These are phyloP conservation scores for Alauda arvensis DNA, from an alignment of 2,797 vertebrate genomes.

Conservation along the genomic window DNA sequence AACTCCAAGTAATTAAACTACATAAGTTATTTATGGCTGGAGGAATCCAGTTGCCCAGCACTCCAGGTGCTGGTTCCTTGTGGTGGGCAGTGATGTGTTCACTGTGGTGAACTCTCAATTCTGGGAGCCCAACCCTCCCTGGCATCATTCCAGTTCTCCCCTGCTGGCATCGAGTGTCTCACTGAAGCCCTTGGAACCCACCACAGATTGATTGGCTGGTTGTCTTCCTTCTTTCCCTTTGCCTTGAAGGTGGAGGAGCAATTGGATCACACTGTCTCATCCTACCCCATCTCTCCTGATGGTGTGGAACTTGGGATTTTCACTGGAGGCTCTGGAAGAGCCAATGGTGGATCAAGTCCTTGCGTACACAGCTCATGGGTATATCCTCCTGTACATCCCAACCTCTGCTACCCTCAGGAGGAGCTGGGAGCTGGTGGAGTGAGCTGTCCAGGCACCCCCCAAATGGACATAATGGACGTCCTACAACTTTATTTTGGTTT, in stretches of 20 bases:
- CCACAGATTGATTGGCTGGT: background rate
- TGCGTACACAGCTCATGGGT: accelerated
- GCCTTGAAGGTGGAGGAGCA: accelerated
- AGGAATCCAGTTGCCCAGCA: background rate
- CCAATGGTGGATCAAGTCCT: background rate
- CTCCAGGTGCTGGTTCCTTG: background rate
- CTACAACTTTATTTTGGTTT: background rate
- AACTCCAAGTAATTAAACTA: background rate
- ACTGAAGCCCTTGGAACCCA: background rate
- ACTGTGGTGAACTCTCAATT: accelerated
- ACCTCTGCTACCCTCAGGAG: background rate
- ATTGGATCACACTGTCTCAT: accelerated
- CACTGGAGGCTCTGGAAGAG: background rate
- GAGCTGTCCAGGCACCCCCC: background rate
- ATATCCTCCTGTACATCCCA: background rate
- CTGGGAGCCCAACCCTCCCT: background rate
- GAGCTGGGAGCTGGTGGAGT: background rate
- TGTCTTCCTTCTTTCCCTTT: background rate
- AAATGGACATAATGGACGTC: background rate
- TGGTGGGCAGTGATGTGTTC: background rate
- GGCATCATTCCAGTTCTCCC: background rate
- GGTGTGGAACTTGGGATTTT: background rate
- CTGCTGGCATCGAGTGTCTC: background rate
- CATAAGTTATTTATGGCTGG: background rate
- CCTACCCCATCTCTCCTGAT: background rate